Evolutionary conservation across 2,113 vertebrate genomes (phyloP).

Genomic region (Cavia aperea): DNA sequence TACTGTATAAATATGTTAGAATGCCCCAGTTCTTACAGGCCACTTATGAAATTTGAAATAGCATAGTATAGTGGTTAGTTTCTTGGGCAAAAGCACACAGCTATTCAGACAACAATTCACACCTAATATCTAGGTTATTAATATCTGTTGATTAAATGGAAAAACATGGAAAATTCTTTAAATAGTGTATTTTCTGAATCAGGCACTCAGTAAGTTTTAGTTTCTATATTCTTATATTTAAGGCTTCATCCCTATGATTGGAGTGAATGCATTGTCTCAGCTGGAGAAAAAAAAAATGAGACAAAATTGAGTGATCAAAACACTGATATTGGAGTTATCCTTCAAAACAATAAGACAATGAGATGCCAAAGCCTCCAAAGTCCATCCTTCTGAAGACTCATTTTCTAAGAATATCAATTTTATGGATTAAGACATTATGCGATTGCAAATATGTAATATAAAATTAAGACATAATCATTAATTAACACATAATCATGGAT

Average conservation of each 20-base stretch:
- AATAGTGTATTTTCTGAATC: neutral
- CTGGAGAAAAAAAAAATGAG: neutral
- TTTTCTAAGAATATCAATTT: neutral
- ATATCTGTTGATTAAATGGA: neutral
- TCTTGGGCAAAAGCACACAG: neutral
- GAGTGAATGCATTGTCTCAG: neutral
- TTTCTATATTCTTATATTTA: neutral
- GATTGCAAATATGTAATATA: conserved; percentile 1
- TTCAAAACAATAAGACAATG: neutral
- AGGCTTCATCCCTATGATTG: neutral
- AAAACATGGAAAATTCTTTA: neutral
- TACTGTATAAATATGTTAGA: neutral
- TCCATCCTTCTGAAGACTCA: neutral
- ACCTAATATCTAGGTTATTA: neutral
- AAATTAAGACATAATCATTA: conserved; percentile 17
- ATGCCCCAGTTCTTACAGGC: neutral
- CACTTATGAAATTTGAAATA: neutral
- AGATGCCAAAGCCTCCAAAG: neutral
- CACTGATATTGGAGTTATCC: neutral
- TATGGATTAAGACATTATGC: neutral
- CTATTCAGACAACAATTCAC: neutral
- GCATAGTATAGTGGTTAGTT: neutral
- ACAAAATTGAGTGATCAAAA: neutral
- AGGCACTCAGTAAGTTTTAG: neutral
- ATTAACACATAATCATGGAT: neutral